Conservation (phyloP, 2,888 invertebrate genomes). For the Caenorhabditis wallacei region DNA sequence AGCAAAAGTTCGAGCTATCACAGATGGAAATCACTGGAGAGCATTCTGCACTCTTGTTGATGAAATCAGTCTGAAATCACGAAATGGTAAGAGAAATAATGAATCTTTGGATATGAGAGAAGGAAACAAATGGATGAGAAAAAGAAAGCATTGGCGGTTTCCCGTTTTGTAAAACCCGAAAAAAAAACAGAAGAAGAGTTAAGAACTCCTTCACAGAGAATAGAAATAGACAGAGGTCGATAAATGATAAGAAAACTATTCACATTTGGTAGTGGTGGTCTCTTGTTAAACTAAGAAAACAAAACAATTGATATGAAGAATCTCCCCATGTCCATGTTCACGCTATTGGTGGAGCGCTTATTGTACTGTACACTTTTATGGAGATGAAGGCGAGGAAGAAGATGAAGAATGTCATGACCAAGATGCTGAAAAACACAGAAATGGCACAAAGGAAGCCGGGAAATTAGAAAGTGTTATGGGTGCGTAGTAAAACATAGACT, state of each 20-base stretch:
- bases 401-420: slow-evolving; percentile 1
- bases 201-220: not conserved
- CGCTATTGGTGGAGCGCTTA: slow-evolving; percentile 50
- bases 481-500: not conserved
- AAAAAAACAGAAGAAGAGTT: not conserved
- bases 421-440: slow-evolving; percentile 42
- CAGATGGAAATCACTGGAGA: slow-evolving; percentile 15
- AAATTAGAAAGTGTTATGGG: not conserved
- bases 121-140: no score
- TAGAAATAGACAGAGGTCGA: slow-evolving; percentile 1
- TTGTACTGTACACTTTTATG: slow-evolving; percentile 11
- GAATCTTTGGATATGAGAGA: not conserved
- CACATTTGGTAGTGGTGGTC: slow-evolving; percentile 27
- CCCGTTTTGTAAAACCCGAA: slow-evolving; percentile 18
- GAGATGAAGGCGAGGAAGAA: not conserved
- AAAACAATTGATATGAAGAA: slow-evolving; percentile 9
- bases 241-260: slow-evolving; percentile 10
- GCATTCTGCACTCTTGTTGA: slow-evolving; percentile 11
- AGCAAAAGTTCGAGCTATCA: slow-evolving; percentile 11
- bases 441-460: not conserved
- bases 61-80: slow-evolving; percentile 50
- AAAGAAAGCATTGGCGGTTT: not conserved
- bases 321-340: slow-evolving; percentile 2
- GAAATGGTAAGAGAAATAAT: not conserved
- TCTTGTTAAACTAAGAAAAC: slow-evolving; percentile 25